Evolutionary conservation across 2,888 invertebrate genomes (phyloP).

Genomic region (Phortica magna): DNA sequence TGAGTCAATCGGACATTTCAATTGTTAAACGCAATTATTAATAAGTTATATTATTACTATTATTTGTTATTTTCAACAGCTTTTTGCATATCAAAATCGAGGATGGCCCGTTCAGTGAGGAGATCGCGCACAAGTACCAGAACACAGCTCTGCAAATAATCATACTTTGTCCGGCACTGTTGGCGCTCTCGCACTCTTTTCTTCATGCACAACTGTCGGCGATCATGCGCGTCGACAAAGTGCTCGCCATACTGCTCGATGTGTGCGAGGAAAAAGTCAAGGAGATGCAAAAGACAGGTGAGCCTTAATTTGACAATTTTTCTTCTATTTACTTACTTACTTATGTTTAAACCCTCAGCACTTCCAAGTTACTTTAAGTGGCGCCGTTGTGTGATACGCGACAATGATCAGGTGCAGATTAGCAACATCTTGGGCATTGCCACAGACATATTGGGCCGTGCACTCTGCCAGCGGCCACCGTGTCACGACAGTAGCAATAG

Average conservation of each 20-base stretch:
- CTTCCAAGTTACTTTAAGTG: conserved; percentile 87
- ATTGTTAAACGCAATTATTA: neutral
- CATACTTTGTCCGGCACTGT: conserved; percentile 87
- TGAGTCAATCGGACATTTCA: conserved; percentile 77
- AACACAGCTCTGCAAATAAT: conserved; percentile 88
- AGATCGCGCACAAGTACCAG: conserved; percentile 79
- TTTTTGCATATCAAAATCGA: conserved; percentile 87
- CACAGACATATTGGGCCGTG: conserved; percentile 85
- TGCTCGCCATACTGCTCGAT: conserved; percentile 89
- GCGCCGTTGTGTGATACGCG: conserved; percentile 88
- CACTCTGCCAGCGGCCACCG: conserved; percentile 80
- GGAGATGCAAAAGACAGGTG: conserved; percentile 84
- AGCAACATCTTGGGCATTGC: conserved; percentile 91
- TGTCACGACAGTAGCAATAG: conserved; percentile 81
- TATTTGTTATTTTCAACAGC: conserved; percentile 77
- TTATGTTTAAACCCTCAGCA: conserved; percentile 74
- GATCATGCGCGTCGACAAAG: conserved; percentile 82
- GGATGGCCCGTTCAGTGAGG: conserved; percentile 80
- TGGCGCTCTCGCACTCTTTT: conserved; percentile 79
- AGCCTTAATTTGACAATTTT: conserved; percentile 37
- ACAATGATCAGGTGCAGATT: conserved; percentile 90
- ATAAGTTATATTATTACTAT: neutral
- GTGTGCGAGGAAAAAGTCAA: conserved; percentile 86
- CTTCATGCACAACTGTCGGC: conserved; percentile 75
- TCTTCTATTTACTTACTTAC: conserved; percentile 23